Evolutionary conservation across 2,888 invertebrate species (phyloP).

Genomic region (Abrostola tripartita): DNA sequence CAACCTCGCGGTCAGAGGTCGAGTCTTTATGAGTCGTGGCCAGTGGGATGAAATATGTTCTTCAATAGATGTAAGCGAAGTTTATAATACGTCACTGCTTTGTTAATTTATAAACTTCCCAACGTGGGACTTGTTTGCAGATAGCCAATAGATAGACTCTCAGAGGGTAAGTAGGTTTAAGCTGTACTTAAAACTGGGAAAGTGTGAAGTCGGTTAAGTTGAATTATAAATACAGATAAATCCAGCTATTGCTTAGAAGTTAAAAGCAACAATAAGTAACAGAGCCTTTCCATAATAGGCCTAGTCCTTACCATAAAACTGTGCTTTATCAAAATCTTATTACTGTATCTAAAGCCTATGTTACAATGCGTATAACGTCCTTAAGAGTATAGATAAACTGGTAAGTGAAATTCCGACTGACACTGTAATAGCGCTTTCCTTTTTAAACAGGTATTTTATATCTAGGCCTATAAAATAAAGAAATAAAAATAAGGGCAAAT

Average conservation of each 20-base stretch:
- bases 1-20: slow-evolving; percentile 65
- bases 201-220: slow-evolving; percentile 3
- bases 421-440: too few relatives aligned
- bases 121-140: slow-evolving; percentile 22
- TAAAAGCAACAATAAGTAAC: slow-evolving; percentile 45
- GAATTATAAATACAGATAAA: slow-evolving; percentile 31
- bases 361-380: background rate
- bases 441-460: too few relatives aligned
- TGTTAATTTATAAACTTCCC: slow-evolving; percentile 35
- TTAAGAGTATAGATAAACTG: background rate
- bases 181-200: slow-evolving; percentile 17
- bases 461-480: too few relatives aligned
- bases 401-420: background rate
- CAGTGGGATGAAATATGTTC: slow-evolving; percentile 55
- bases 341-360: slow-evolving; percentile 6
- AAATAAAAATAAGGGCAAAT: too few relatives aligned
- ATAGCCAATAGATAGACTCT: slow-evolving; percentile 5
- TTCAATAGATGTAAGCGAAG: slow-evolving; percentile 28
- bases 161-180: slow-evolving; percentile 6
- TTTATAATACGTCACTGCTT: slow-evolving; percentile 41
- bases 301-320: slow-evolving; percentile 35
- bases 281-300: slow-evolving; percentile 3
- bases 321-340: slow-evolving; percentile 41
- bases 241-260: slow-evolving; percentile 23
- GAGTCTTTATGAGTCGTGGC: slow-evolving; percentile 64